These are phyloP conservation scores for Ischnura elegans DNA, from an alignment of 2,888 invertebrate genomes.

Conservation along the genomic window DNA sequence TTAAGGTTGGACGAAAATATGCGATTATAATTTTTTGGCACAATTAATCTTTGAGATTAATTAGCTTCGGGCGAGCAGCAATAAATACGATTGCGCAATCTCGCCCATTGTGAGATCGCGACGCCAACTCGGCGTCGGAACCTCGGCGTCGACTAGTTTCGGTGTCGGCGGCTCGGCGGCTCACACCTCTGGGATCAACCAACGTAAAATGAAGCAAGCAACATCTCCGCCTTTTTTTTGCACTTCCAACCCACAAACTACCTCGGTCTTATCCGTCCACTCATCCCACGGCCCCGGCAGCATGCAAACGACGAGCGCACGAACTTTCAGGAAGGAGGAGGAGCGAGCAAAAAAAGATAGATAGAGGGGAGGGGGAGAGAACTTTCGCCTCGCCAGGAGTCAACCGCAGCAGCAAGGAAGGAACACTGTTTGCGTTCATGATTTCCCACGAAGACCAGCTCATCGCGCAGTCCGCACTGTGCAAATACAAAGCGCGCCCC, in stretches of 20 bases:
- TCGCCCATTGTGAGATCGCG: too few species aligned
- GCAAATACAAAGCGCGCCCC: neutral
- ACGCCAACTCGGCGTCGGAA: too few species aligned
- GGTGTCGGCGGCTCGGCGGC: too few species aligned
- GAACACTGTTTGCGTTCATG: constrained; percentile 26
- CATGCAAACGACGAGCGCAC: neutral
- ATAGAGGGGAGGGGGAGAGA: neutral
- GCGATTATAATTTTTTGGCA: too few species aligned
- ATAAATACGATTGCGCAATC: too few species aligned
- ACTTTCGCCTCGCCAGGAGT: neutral
- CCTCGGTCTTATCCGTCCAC: neutral
- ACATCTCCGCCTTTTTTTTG: neutral
- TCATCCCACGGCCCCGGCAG: neutral
- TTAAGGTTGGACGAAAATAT: too few species aligned
- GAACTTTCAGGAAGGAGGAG: too few species aligned
- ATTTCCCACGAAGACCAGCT: constrained; percentile 31
- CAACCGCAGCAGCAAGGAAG: neutral
- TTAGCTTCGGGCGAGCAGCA: too few species aligned
- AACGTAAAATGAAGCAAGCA: neutral
- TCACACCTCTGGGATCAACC: too few species aligned
- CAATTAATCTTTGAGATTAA: too few species aligned
- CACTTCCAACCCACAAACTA: neutral
- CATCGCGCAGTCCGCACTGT: constrained; percentile 11
- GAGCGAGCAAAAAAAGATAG: neutral
- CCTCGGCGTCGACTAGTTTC: too few species aligned